A percentile compares a stretch with the other conserved stretches of the same genome.
phyloP scores from a whole-genome alignment of 2,113 vertebrate genomes.

The Lampris megalopsis region DNA sequence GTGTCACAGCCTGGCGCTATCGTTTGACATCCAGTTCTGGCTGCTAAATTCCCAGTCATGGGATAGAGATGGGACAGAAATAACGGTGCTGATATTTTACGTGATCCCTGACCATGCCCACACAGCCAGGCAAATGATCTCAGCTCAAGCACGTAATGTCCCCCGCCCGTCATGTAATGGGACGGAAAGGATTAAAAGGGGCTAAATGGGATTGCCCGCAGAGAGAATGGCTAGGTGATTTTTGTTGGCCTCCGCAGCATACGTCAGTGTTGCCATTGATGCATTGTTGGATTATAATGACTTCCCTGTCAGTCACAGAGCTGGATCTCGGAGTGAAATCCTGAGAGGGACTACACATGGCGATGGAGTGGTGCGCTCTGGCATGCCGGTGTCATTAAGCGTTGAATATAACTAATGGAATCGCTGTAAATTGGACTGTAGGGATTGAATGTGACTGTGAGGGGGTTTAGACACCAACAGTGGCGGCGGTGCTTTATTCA shows the following conservation, averaged over 20 bases:
- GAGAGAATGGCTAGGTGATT: slow-evolving; percentile 54
- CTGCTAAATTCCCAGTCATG: slow-evolving; percentile 64
- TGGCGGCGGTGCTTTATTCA: slow-evolving; percentile 19
- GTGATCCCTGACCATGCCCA: slow-evolving; percentile 63
- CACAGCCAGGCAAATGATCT: slow-evolving; percentile 61
- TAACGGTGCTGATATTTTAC: slow-evolving; percentile 71
- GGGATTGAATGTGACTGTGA: slow-evolving; percentile 26
- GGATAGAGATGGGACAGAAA: slow-evolving; percentile 72
- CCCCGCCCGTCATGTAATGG: slow-evolving; percentile 64
- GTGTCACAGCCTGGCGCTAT: slow-evolving; percentile 52
- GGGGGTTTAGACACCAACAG: slow-evolving; percentile 6
- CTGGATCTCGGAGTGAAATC: slow-evolving; percentile 16
- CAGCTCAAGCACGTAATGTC: slow-evolving; percentile 61
- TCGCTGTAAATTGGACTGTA: slow-evolving; percentile 41
- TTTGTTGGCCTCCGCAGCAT: slow-evolving; percentile 48
- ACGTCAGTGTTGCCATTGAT: slow-evolving; percentile 39
- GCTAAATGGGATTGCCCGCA: slow-evolving; percentile 59
- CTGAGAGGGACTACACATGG: slow-evolving; percentile 5
- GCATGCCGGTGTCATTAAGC: slow-evolving; percentile 18
- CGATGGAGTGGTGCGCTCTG: neutral
- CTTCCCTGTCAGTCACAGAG: slow-evolving; percentile 64
- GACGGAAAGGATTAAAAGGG: slow-evolving; percentile 68
- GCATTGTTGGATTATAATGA: slow-evolving; percentile 60
- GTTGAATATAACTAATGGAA: slow-evolving; percentile 21
- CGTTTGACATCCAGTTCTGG: slow-evolving; percentile 63